Evolutionary conservation across 23 tunicate species (phyloP).

Genomic region (Oikopleura dioica): DNA sequence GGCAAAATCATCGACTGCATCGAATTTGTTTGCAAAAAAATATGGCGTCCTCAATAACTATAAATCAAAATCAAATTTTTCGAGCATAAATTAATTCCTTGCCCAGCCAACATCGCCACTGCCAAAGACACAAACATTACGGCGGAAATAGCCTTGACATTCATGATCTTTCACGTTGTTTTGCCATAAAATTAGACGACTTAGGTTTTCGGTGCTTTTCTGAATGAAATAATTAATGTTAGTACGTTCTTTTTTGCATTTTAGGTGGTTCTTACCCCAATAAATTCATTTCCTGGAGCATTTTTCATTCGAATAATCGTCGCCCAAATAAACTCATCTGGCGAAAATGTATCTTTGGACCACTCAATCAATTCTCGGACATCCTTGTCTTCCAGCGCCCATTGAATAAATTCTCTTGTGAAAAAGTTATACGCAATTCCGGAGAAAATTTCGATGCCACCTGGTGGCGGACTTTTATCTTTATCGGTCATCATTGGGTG

Average conservation of each 20-base stretch:
- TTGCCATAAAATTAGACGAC: no score
- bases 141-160: no score
- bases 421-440: not conserved
- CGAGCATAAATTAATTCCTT: not conserved
- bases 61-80: not conserved
- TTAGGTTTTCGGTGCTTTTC: no score
- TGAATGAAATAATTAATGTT: not conserved
- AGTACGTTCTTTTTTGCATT: not conserved
- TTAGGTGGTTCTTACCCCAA: no score
- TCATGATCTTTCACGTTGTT: no score
- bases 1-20: not conserved
- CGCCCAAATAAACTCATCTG: slow-evolving; percentile 89
- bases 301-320: slow-evolving; percentile 25
- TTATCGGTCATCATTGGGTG: no score
- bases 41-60: not conserved
- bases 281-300: not conserved
- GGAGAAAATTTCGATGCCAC: no score
- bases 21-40: not conserved
- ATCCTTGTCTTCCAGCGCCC: not conserved
- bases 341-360: slow-evolving; percentile 76
- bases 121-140: no score
- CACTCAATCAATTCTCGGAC: slow-evolving; percentile 37
- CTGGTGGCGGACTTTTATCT: no score
- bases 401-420: not conserved
- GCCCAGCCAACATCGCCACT: not conserved